phyloP scores from a whole-genome alignment of 1,140 invertebrate species.

The Drosophila chauvacae region DNA sequence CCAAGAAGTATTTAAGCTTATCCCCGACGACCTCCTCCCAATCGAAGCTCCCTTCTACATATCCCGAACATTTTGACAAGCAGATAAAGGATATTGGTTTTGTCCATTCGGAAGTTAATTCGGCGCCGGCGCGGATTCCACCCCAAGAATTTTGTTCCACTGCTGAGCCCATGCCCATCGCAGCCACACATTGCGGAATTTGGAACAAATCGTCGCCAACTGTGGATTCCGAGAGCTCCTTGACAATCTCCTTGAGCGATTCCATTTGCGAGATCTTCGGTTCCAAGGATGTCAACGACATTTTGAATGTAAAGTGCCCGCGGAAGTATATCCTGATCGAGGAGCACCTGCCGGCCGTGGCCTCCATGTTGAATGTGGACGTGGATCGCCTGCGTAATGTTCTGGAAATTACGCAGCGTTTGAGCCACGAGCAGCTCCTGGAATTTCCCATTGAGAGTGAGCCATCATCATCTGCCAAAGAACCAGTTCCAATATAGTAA shows the following conservation, averaged over 20 bases:
- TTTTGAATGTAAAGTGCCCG: constrained; percentile 41
- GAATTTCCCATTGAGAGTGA: constrained; percentile 2
- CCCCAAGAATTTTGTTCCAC: constrained; percentile 15
- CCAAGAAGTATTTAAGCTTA: not conserved
- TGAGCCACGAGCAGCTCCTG: constrained; percentile 48
- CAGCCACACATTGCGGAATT: not conserved
- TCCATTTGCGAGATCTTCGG: constrained; percentile 64
- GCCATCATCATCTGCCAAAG: not conserved
- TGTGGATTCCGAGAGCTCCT: constrained; percentile 27
- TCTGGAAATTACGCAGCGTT: constrained; percentile 39
- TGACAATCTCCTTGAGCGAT: constrained; percentile 54
- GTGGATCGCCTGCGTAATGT: constrained; percentile 46
- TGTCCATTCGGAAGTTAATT: not conserved
- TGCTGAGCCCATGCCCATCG: not conserved
- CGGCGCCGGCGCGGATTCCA: not conserved
- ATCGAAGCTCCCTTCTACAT: constrained; percentile 40
- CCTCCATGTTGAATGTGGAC: constrained; percentile 56
- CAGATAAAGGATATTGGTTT: constrained; percentile 24
- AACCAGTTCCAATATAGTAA: no score
- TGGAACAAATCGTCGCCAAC: constrained; percentile 3
- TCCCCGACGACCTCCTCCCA: not conserved
- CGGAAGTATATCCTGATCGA: constrained; percentile 49
- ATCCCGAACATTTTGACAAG: constrained; percentile 63
- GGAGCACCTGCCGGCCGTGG: constrained; percentile 57
- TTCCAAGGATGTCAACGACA: constrained; percentile 43